Conservation (phyloP, 2,888 invertebrate species). For the Protodeltote pygarga region DNA sequence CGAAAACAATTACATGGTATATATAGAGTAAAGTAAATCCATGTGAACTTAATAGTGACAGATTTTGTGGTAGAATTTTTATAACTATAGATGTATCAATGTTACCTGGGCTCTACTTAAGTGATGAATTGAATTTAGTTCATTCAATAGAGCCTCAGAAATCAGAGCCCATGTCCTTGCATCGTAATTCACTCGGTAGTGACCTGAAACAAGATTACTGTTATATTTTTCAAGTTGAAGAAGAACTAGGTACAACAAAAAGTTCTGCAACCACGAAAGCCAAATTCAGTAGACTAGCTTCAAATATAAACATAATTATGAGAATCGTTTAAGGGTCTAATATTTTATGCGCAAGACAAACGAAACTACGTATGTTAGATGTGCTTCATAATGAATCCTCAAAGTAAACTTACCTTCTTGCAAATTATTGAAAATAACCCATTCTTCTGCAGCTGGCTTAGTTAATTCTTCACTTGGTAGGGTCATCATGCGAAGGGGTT, state of each 20-base stretch:
- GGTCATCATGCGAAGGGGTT: slow-evolving; percentile 79
- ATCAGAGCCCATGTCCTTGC: slow-evolving; percentile 85
- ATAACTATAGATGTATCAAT: background rate
- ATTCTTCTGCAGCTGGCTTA: slow-evolving; percentile 72
- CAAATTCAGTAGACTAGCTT: too few relatives aligned
- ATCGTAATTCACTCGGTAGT: slow-evolving; percentile 90
- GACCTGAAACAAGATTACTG: slow-evolving; percentile 78
- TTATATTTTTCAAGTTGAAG: too few relatives aligned
- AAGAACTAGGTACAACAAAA: background rate
- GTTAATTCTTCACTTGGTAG: slow-evolving; percentile 62
- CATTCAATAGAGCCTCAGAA: slow-evolving; percentile 64
- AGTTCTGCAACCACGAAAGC: too few relatives aligned
- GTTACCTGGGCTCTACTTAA: slow-evolving; percentile 91
- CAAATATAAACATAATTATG: too few relatives aligned
- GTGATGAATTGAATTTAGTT: slow-evolving; percentile 84
- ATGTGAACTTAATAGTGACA: too few relatives aligned
- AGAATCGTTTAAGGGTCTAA: too few relatives aligned
- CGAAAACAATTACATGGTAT: too few relatives aligned
- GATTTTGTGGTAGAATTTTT: background rate
- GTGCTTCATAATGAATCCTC: too few relatives aligned
- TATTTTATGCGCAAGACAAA: too few relatives aligned
- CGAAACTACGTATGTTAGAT: too few relatives aligned
- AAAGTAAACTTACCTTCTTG: slow-evolving; percentile 87
- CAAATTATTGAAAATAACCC: slow-evolving; percentile 89
- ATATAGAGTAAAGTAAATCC: too few relatives aligned